phyloP scores from a whole-genome alignment of 1,140 invertebrate species.

The Lanistes nyassanus region DNA sequence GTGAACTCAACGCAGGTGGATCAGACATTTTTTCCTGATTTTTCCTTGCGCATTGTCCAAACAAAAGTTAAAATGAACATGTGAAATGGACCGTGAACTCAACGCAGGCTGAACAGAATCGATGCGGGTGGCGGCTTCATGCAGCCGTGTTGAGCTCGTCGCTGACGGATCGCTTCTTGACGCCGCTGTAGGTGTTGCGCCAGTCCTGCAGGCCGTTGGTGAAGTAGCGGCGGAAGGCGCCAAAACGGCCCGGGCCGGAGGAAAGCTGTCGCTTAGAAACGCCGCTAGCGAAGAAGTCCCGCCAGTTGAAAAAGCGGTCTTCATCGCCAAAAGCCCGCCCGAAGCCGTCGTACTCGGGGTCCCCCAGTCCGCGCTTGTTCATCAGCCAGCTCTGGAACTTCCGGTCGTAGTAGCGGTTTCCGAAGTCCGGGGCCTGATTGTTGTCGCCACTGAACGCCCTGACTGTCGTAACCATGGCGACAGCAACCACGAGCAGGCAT shows the following conservation, averaged over 20 bases:
- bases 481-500: constrained; percentile 1
- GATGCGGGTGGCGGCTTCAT: background rate
- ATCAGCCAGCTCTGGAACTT: constrained; percentile 27
- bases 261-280: constrained; percentile 28
- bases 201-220: constrained; percentile 37
- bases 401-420: constrained; percentile 2
- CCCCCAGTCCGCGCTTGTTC: constrained; percentile 25
- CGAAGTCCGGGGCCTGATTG: background rate
- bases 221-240: constrained; percentile 30
- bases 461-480: constrained; percentile 15
- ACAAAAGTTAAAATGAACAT: background rate
- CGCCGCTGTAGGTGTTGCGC: constrained; percentile 30
- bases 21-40: background rate
- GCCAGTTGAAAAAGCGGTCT: constrained; percentile 28
- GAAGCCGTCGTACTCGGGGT: constrained; percentile 9
- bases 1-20: no score
- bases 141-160: background rate
- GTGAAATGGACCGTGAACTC: background rate
- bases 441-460: constrained; percentile 4
- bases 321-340: constrained; percentile 18
- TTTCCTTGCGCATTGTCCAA: background rate
- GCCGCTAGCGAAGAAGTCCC: constrained; percentile 19
- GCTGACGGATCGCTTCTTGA: constrained; percentile 20
- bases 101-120: background rate
- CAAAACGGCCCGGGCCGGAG: constrained; percentile 25